Evolutionary conservation across 2,888 invertebrate genomes (phyloP), one percentile per base, ranked within the genome.

Genomic region (Pseudococcus jackbeardsleyi): DNA sequence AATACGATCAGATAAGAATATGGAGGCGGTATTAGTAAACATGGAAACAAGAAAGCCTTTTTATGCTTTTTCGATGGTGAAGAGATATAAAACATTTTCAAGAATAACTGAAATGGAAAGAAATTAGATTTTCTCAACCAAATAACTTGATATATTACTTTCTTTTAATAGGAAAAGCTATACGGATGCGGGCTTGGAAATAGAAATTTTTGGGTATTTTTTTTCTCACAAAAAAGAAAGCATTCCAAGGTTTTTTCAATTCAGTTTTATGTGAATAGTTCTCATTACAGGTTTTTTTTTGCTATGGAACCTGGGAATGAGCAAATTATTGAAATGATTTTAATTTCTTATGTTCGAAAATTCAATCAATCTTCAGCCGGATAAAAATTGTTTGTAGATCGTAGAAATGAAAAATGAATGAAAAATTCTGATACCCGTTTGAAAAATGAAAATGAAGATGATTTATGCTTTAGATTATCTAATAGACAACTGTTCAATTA

Each of bases 1-100:
- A 88, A 88, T 88, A 88, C 88, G 82, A 82, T 50, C 88, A 79
- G 88, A 88, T 88, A 88, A 88, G 88, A 88, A 88, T 79, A 59
- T 88, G 82, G n/a, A 50, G 79, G 88, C 39, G 77, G 79, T 77
- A 87, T 79, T 79, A 87, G 77, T 54, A 33, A 72, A 87, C 46
- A 88, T 88, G 82, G 79, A 50, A 82, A 88, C 26, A 82, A 82
- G 39, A 79, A 50, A 50, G 72, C 26, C 86, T 50, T 42, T 87
- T 88, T 88, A 88, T 82, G 82, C 50, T 79, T 59, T 87, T 88
- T 82, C 88, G 50, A 88, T 88, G 88, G 33, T 50, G 54, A 88
- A 88, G 82, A 88, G 88, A 88, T 88, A 87, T 79, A 88, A 79
- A 88, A 82, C 79, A 82, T 88, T 79, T 79, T 88, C 42, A 79